Conservation (phyloP, 2,888 invertebrate species). For the Stramonita haemastoma region DNA sequence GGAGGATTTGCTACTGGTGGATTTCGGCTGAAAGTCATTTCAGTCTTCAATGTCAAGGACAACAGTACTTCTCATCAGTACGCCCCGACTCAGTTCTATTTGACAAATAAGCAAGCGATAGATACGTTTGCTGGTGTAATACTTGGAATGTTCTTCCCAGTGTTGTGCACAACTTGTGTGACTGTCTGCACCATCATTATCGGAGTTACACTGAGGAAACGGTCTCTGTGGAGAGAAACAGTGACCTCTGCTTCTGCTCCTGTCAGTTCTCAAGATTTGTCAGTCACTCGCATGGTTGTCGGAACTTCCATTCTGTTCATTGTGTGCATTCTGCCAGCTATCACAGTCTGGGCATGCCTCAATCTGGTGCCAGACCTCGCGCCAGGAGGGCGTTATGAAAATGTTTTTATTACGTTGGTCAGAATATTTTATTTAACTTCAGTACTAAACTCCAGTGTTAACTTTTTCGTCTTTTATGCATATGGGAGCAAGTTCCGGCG, state of each 20-base stretch:
- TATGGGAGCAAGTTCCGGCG: neutral
- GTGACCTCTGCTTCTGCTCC: neutral
- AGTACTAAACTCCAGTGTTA: neutral
- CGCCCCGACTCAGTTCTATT: neutral
- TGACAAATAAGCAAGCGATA: neutral
- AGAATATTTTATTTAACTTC: neutral
- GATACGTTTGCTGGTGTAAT: neutral
- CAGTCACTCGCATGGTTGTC: neutral
- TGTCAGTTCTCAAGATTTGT: neutral
- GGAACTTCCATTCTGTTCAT: slow-evolving; percentile 25
- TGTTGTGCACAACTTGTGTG: neutral
- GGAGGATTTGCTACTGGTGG: neutral
- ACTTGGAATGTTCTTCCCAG: neutral
- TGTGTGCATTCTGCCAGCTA: slow-evolving; percentile 13
- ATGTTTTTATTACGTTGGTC: too few relatives aligned
- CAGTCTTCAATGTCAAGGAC: neutral
- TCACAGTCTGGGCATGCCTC: neutral
- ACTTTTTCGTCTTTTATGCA: neutral
- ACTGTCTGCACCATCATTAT: neutral
- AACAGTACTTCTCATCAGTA: too few relatives aligned
- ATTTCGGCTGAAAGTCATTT: neutral
- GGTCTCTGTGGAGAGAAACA: neutral
- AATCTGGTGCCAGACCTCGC: neutral
- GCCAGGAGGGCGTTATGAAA: neutral
- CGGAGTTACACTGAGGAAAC: neutral